A percentile compares a stretch with the other conserved stretches of the same genome.
Evolutionary conservation across 2,888 invertebrate genomes (phyloP).

Genomic region (Eupithecia vulgata): DNA sequence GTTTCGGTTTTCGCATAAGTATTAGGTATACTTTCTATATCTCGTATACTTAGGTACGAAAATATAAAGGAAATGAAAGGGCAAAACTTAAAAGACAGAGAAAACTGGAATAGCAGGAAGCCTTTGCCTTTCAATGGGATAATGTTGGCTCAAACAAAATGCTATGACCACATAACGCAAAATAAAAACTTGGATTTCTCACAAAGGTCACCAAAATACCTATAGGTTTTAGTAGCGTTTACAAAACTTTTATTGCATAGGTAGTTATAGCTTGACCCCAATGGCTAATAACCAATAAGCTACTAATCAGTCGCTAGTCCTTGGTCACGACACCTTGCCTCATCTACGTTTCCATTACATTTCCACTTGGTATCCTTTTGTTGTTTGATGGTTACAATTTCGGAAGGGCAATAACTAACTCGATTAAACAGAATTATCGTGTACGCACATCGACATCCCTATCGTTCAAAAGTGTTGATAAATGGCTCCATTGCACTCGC

Average conservation of each 20-base stretch:
- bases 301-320: slow-evolving; percentile 4
- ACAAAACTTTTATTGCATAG: not conserved
- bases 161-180: not conserved
- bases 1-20: not conserved
- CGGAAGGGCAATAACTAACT: not conserved
- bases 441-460: too few species aligned
- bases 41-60: too few species aligned
- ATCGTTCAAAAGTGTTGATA: too few species aligned
- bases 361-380: not conserved
- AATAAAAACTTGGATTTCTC: not conserved
- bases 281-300: slow-evolving; percentile 9
- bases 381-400: too few species aligned
- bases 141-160: not conserved
- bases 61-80: not conserved
- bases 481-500: not conserved
- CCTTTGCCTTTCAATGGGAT: not conserved
- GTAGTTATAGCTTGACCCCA: slow-evolving; percentile 2
- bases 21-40: not conserved
- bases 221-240: not conserved
- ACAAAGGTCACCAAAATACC: too few species aligned
- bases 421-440: too few species aligned
- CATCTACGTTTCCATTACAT: not conserved
- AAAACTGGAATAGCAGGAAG: not conserved
- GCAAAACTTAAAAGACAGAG: not conserved
- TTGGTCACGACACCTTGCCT: slow-evolving; percentile 5